These are phyloP conservation scores for Euwallacea fornicatus DNA, from an alignment of 1,140 invertebrate species.

Conservation along the genomic window DNA sequence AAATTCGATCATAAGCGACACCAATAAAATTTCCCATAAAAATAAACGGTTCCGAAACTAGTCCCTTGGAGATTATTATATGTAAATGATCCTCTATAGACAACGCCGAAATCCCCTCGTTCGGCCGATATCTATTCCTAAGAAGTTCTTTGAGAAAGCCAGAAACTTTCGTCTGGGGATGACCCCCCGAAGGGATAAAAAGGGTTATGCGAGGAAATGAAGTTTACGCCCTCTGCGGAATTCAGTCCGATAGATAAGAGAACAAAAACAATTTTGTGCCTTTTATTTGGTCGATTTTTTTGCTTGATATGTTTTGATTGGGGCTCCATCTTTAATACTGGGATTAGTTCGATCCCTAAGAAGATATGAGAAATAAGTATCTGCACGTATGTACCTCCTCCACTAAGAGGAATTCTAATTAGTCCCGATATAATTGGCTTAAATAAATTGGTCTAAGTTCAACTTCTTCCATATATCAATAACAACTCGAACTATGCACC, in stretches of 20 bases:
- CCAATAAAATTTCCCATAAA: neutral
- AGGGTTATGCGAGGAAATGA: constrained; percentile 3
- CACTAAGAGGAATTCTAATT: too few species aligned
- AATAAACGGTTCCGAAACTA: neutral
- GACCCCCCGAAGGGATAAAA: constrained; percentile 1
- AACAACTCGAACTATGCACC: too few species aligned
- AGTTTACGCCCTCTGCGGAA: neutral
- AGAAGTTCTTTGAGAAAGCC: neutral
- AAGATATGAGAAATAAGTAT: too few species aligned
- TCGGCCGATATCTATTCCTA: neutral
- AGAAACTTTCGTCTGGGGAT: neutral
- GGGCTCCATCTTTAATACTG: too few species aligned
- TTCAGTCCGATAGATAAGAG: neutral
- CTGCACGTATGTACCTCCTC: too few species aligned
- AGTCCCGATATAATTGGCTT: too few species aligned
- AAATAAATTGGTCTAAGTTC: too few species aligned
- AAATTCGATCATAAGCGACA: too few species aligned
- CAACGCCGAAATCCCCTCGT: neutral
- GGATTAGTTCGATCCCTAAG: too few species aligned
- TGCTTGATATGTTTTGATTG: neutral
- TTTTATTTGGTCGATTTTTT: neutral
- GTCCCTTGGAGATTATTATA: constrained; percentile 1
- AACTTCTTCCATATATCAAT: too few species aligned
- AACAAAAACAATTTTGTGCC: neutral
- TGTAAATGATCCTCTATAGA: constrained; percentile 2